Base-by-base conservation (phyloP, 35 echinoderm and acorn worm species). In the Anneissia japonica region DNA sequence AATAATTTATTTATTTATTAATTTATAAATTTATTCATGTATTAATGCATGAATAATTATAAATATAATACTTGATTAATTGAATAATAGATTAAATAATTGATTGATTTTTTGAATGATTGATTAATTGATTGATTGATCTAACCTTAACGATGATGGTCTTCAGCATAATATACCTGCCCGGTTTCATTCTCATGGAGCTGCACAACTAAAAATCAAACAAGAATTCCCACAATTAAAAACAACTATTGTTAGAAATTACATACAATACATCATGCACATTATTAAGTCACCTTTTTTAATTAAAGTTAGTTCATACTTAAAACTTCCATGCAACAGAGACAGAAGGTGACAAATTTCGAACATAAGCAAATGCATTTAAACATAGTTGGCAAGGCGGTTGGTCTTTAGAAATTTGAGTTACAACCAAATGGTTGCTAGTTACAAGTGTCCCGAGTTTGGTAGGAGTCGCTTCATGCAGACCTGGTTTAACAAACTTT, bases 161-260 rank as follows among this genome's bases (percentile, higher is more conserved):
- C 79, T 97, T 97, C 36, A 97, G 84, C 32, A 91, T 92, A 32
- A 97, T 86, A 77, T 97, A 97, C 75, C 90, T 89, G 35, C 90
- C 86, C 46, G 94, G 89, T 73, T 90, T 93, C 90, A 93, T 97
- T 83, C 92, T 90, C 90, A 93, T 92, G 75, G 94, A 97, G 39
- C 86, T 93, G 85, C 94, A 97, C 74, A 97, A 86, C 94, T 97
- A 82, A 32, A 92, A 82, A 82, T 64, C 7, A 85, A 84, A 93
- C 76, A 16, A 16, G 17, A 26, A 17, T 79, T 79, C 76, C 32
- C 17, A 26, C 30, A 17, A 21, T 17, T 17, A 73, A 17, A 73
- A 73, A 73, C 0, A 21, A 73, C 19, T 73, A 29, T 21, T 21
- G 19, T 73, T 31, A 76, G 34, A 10, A 76, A 76, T 31, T 7